Conservation (phyloP, 2,797 vertebrate genomes). For the Poecilia wingei region DNA sequence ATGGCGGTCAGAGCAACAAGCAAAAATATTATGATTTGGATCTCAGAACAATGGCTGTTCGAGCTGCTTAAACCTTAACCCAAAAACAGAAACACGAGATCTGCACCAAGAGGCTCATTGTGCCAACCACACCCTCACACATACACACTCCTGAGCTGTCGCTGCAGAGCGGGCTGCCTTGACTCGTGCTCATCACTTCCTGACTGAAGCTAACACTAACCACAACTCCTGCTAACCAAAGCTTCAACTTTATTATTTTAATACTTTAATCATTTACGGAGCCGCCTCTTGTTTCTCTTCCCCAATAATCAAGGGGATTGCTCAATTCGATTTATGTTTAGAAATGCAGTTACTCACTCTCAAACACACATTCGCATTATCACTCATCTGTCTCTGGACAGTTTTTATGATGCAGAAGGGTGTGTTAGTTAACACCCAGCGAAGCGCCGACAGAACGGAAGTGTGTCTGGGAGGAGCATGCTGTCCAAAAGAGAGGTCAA, state of each 20-base stretch:
- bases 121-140: slow-evolving; percentile 30
- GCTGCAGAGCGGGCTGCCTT: neutral
- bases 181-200: slow-evolving; percentile 8
- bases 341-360: neutral
- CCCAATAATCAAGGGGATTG: neutral
- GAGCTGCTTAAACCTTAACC: slow-evolving; percentile 9
- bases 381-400: slow-evolving; percentile 6
- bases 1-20: slow-evolving; percentile 3
- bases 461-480: slow-evolving; percentile 19
- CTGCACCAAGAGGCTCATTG: neutral
- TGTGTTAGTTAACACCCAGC: slow-evolving; percentile 49
- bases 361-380: neutral
- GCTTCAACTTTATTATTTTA: neutral
- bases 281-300: neutral
- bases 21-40: neutral
- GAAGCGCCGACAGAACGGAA: slow-evolving; percentile 37
- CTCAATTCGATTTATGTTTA: neutral
- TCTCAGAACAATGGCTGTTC: slow-evolving; percentile 4
- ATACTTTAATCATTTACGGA: neutral
- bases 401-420: slow-evolving; percentile 31
- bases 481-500: slow-evolving; percentile 1
- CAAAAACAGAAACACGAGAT: slow-evolving; percentile 19
- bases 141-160: slow-evolving; percentile 2
- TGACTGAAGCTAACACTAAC: neutral
- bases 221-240: neutral